Evolutionary conservation across 1,140 invertebrate genomes (phyloP).

Genomic region (Nephotettix cincticeps): DNA sequence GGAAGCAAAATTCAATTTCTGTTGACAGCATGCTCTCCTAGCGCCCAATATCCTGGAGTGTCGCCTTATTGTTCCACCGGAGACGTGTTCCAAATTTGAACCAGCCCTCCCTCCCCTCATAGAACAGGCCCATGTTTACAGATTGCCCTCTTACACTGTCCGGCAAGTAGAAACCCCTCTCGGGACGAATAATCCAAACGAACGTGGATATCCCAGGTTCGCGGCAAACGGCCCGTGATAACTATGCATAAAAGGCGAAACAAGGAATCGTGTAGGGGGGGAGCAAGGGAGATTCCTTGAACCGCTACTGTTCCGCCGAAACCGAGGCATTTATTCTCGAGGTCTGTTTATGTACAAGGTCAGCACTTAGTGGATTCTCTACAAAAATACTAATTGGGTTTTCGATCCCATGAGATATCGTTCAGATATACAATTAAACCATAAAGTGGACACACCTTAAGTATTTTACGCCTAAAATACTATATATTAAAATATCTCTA

Average conservation of each 20-base stretch:
- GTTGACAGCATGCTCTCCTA: background rate
- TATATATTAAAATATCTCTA: no score
- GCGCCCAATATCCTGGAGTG: background rate
- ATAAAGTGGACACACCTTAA: no score
- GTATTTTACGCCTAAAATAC: no score
- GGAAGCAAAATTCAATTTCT: constrained; percentile 12
- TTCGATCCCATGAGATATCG: no score
- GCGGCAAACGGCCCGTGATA: background rate
- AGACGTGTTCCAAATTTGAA: constrained; percentile 10
- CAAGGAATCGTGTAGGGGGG: background rate
- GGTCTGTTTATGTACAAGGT: no score
- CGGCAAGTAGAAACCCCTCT: background rate
- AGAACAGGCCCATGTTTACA: background rate
- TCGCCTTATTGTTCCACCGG: constrained; percentile 5
- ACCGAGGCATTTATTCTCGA: no score
- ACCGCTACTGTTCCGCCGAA: no score
- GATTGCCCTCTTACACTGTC: constrained; percentile 3
- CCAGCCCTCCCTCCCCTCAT: background rate
- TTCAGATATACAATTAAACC: no score
- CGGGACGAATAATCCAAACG: no score
- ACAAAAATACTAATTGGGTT: no score
- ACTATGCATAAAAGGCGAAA: background rate
- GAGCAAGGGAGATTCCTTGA: background rate
- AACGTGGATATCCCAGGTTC: no score
- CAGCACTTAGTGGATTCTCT: no score